Evolutionary conservation across 2,113 vertebrate genomes (phyloP).

Genomic region (Rhinichthys klamathensis): DNA sequence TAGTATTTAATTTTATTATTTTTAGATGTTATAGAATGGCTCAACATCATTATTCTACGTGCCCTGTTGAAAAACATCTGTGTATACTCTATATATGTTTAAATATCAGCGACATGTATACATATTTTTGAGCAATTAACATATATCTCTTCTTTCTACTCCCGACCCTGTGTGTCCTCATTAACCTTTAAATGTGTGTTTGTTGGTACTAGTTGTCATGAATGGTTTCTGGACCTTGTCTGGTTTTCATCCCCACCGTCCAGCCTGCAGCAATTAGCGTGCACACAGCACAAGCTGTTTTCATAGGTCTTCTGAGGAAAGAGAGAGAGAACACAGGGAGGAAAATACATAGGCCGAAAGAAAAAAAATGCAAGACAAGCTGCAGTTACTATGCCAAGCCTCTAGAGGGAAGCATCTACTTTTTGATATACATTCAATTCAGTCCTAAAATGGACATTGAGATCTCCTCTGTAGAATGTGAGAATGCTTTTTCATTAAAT

Average conservation of each 20-base stretch:
- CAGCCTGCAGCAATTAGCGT: constrained; percentile 10
- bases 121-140: constrained; percentile 7
- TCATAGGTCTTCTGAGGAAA: neutral
- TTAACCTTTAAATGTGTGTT: constrained; percentile 5
- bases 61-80: neutral
- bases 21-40: no score
- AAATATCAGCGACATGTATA: neutral
- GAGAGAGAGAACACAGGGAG: no score
- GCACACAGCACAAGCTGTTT: neutral
- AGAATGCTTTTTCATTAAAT: neutral
- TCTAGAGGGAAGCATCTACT: constrained; percentile 4
- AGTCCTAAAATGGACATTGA: neutral
- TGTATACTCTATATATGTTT: constrained; percentile 12
- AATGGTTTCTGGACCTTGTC: constrained; percentile 13
- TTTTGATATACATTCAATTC: neutral
- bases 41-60: no score
- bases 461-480: neutral
- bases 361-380: neutral
- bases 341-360: no score
- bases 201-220: constrained; percentile 25
- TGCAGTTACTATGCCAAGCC: constrained; percentile 16
- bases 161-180: constrained; percentile 8
- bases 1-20: no score
- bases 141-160: neutral
- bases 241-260: constrained; percentile 9